Conservation (phyloP, 2,797 vertebrate genomes). For the Sebastes variabilis region DNA sequence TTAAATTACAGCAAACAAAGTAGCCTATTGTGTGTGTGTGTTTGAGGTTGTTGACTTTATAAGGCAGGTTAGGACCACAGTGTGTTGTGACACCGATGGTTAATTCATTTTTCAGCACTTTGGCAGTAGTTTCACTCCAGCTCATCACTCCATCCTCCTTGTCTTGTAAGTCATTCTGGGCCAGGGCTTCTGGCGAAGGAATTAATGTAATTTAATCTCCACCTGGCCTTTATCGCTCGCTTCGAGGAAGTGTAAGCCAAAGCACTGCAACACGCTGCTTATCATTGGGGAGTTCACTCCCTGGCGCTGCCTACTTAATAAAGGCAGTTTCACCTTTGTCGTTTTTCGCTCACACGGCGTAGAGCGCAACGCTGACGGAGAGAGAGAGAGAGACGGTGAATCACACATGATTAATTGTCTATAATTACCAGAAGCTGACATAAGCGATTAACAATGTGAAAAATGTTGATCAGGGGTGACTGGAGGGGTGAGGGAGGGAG, state of each 20-base stretch:
- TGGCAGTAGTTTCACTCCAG: conserved; percentile 56
- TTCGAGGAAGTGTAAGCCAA: conserved; percentile 70
- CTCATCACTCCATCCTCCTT: conserved; percentile 61
- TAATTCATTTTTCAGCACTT: conserved; percentile 67
- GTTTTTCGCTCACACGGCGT: conserved; percentile 20
- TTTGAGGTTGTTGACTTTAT: conserved; percentile 10
- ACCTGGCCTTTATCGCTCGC: conserved; percentile 74
- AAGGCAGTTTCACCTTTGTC: conserved; percentile 68
- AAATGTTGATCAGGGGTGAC: conserved; percentile 70
- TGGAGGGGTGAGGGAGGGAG: conserved; percentile 40
- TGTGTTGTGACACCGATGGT: conserved; percentile 37
- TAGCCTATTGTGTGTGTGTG: neutral
- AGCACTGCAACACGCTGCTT: conserved; percentile 62
- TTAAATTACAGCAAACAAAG: neutral
- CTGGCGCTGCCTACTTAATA: conserved; percentile 58
- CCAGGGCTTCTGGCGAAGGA: conserved; percentile 68
- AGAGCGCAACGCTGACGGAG: conserved; percentile 27
- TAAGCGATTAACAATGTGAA: conserved; percentile 70
- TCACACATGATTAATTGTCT: conserved; percentile 73
- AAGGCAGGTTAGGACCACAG: conserved; percentile 6
- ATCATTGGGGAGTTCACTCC: conserved; percentile 70
- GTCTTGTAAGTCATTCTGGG: conserved; percentile 76
- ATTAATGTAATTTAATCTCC: conserved; percentile 79
- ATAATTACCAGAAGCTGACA: conserved; percentile 74
- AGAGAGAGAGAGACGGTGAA: conserved; percentile 47